These are phyloP conservation scores for Tipula helvola DNA, from an alignment of 2,888 invertebrate genomes.

Conservation along the genomic window DNA sequence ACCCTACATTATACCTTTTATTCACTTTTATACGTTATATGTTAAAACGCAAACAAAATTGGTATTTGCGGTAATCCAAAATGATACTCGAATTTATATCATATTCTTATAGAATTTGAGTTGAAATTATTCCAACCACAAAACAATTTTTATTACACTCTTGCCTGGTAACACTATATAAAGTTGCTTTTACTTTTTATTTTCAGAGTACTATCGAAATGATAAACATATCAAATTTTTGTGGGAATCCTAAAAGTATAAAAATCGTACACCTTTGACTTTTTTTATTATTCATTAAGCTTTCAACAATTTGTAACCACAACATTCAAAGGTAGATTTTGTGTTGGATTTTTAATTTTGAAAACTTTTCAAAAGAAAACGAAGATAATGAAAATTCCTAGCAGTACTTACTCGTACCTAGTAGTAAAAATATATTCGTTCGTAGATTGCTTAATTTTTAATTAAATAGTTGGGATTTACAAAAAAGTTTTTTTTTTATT, in stretches of 20 bases:
- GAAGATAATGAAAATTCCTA: neutral
- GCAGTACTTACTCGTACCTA: neutral
- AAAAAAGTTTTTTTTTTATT: neutral
- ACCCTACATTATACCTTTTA: neutral
- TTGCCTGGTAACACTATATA: neutral
- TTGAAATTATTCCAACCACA: neutral
- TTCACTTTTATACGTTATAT: neutral
- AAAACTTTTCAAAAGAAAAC: neutral
- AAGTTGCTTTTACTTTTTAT: neutral
- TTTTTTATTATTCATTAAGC: neutral
- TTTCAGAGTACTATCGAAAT: neutral
- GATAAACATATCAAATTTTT: neutral
- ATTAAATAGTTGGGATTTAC: neutral
- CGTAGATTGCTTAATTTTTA: neutral
- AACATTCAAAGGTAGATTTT: neutral
- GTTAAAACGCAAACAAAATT: neutral
- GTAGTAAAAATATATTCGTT: neutral
- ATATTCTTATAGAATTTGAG: neutral
- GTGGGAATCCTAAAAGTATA: neutral
- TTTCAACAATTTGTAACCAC: neutral
- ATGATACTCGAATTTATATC: neutral
- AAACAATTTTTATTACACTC: neutral
- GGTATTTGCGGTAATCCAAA: neutral
- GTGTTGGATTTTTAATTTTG: neutral
- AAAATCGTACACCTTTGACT: neutral